A percentile compares a stretch with the other conserved stretches of the same genome.
Conservation (phyloP, 1,140 invertebrate species). For the Calliopsis andreniformis region DNA sequence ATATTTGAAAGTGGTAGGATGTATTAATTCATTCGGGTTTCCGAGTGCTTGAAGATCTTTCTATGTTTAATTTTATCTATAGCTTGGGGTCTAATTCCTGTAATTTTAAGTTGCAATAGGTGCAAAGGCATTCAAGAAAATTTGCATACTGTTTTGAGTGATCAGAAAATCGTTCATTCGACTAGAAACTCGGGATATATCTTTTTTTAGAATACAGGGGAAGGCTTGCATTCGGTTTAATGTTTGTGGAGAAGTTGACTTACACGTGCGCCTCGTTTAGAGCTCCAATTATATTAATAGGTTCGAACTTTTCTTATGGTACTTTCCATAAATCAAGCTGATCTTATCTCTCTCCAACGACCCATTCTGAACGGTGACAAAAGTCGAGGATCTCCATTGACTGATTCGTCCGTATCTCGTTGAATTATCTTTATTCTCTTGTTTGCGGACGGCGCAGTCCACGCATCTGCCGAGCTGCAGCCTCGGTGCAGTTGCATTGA, state of each 20-base stretch:
- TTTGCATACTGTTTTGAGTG: too few relatives aligned
- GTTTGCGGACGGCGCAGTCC: slow-evolving; percentile 30
- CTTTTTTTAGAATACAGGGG: too few relatives aligned
- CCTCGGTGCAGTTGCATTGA: slow-evolving; percentile 3
- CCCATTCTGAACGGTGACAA: slow-evolving; percentile 36
- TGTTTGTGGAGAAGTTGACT: background rate
- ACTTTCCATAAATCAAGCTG: slow-evolving; percentile 35
- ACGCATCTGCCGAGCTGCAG: slow-evolving; percentile 55
- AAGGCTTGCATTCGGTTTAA: too few relatives aligned
- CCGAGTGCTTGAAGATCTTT: background rate
- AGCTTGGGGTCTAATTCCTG: too few relatives aligned
- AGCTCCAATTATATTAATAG: background rate
- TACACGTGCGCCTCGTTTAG: background rate
- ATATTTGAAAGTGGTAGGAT: too few relatives aligned
- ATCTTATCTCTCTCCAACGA: slow-evolving; percentile 29
- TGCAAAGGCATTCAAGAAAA: too few relatives aligned
- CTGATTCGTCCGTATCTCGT: slow-evolving; percentile 54
- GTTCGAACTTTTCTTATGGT: slow-evolving; percentile 1
- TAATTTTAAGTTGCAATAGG: too few relatives aligned
- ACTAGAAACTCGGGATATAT: too few relatives aligned
- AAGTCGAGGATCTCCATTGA: slow-evolving; percentile 51
- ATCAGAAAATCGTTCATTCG: too few relatives aligned
- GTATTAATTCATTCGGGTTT: too few relatives aligned
- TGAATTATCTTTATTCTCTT: slow-evolving; percentile 54
- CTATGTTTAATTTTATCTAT: background rate